Evolutionary conservation across 2,888 invertebrate species (phyloP).

Genomic region (Drosophila niveifrons): DNA sequence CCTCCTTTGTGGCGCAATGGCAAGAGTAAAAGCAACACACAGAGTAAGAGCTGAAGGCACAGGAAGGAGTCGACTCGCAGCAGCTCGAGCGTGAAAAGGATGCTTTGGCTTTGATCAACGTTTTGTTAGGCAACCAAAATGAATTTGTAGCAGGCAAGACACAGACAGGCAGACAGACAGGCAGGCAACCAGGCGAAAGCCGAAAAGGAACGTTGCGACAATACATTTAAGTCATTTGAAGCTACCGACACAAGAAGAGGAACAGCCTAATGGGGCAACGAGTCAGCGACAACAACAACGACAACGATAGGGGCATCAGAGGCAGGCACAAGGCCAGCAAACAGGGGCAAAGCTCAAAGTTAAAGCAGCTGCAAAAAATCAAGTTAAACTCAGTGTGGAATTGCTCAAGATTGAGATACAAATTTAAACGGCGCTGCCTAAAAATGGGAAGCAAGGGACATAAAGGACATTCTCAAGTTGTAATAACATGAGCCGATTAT

Average conservation of each 20-base stretch:
- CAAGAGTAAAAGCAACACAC: conserved; percentile 3
- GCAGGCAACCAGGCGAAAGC: conserved; percentile 7
- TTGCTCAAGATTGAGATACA: conserved; percentile 16
- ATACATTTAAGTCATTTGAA: conserved; percentile 68
- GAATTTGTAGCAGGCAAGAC: conserved; percentile 65
- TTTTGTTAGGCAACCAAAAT: conserved; percentile 81
- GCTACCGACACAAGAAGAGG: conserved; percentile 21
- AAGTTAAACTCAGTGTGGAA: conserved; percentile 8
- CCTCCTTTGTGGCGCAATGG: conserved; percentile 63
- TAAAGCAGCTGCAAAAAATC: conserved; percentile 47
- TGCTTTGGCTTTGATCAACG: conserved; percentile 80
- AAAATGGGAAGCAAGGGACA: background rate
- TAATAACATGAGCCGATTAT: background rate
- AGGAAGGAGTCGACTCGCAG: conserved; percentile 32
- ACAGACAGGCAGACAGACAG: conserved; percentile 21
- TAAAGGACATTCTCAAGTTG: background rate
- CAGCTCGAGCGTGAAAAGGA: conserved; percentile 79
- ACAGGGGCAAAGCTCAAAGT: conserved; percentile 62
- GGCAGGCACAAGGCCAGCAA: background rate
- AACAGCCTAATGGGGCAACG: conserved; percentile 19
- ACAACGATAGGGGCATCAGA: background rate
- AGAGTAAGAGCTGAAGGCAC: conserved; percentile 5
- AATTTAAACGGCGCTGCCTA: background rate
- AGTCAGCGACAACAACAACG: conserved; percentile 1
- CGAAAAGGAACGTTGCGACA: conserved; percentile 52